These are phyloP conservation scores for Clamator glandarius DNA, from an alignment of 2,797 vertebrate genomes.

Conservation along the genomic window DNA sequence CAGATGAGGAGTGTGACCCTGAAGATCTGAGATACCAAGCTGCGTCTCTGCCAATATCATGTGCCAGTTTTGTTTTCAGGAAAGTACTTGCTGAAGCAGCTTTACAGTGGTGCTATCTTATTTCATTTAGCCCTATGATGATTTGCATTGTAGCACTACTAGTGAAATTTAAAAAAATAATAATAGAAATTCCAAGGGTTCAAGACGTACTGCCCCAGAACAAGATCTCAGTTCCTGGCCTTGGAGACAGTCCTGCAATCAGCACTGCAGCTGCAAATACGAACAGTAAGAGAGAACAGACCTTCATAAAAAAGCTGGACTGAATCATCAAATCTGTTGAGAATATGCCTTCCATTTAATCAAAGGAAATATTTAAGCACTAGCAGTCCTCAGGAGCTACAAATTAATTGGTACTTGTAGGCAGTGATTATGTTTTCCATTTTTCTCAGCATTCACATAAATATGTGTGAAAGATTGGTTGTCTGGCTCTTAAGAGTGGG, in stretches of 20 bases:
- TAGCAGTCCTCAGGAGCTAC: conserved; percentile 40
- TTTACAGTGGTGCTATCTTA: background rate
- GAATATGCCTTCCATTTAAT: conserved; percentile 52
- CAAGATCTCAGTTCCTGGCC: conserved; percentile 12
- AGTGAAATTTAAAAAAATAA: background rate
- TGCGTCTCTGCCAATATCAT: background rate
- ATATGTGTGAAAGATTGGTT: background rate
- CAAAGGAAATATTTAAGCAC: conserved; percentile 62
- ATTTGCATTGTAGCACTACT: background rate
- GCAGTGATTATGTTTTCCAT: conserved; percentile 28
- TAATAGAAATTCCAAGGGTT: background rate
- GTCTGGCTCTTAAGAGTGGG: background rate
- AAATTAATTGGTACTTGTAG: conserved; percentile 56
- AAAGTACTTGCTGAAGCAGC: background rate
- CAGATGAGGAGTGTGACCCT: background rate
- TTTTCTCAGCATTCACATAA: conserved; percentile 42
- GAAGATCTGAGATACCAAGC: background rate
- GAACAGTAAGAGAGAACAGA: conserved; percentile 33
- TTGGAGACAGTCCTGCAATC: background rate
- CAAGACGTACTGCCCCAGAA: conserved; percentile 4
- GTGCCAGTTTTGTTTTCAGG: conserved; percentile 3
- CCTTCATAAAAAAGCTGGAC: conserved; percentile 18
- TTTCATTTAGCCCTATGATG: background rate
- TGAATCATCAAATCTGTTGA: conserved; percentile 64
- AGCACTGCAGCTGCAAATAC: conserved; percentile 13